Evolutionary conservation across 2,888 invertebrate genomes (phyloP), one percentile per base, ranked within the genome.

Genomic region (Clostera curtula): DNA sequence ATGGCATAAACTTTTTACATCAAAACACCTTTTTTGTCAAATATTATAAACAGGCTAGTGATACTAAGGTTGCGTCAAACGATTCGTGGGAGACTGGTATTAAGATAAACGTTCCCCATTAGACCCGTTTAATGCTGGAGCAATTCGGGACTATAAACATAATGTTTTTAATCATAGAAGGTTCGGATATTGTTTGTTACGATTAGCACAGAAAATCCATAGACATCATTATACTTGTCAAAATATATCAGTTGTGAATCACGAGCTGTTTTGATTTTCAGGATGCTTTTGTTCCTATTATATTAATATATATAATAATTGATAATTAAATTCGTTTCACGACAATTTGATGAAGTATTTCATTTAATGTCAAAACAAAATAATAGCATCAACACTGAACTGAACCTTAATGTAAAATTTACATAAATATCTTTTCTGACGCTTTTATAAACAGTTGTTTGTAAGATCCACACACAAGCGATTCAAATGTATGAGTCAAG

Each of bases 41-140:
- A 40, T 45, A 42, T 51, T 42, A 38, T 40, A 43, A 46, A 43
- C 40, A 34, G 38, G 27, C 45, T 40, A 32, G 43, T 41, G 49
- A 49, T 44, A 61, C 65, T 68, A 71, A 40, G 58, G 57, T 63
- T 55, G 70, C 72, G 73, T 69, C 71, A 75, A 80, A 74, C 69
- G 70, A 69, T 80, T 74, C 74, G 65, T 70, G 61, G 69, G 63
- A 61, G 60, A 65, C 69, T 60, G 42, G 64, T 66, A 77, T 82
- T 79, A 71, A 72, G 76, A 70, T 83, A 82, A 83, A 79, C 74
- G 75, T 57, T 67, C 55, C 61, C 69, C 59, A 79, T 83, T 79
- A 80, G 56, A 66, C 65, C 68, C 66, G 70, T 74, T 80, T 76
- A 76, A 77, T 70, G 62, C 56, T 64, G 52, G 56, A 71, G 62